Percentiles rank a stretch among this genome's conserved stretches.
phyloP scores from a whole-genome alignment of 2,888 invertebrate genomes.

The Synanthedon formicaeformis region DNA sequence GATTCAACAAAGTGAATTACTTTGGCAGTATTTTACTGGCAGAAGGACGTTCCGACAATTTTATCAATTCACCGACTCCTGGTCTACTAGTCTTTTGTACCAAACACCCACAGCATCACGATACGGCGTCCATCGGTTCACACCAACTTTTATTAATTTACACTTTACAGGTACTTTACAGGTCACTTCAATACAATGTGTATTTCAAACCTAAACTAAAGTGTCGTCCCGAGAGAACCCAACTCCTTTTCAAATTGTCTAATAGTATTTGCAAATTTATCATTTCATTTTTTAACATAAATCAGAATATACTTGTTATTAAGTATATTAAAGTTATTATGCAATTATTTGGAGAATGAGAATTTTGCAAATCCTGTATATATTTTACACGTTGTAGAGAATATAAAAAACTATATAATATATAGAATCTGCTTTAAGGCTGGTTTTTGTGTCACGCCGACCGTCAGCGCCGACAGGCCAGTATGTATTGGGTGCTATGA shows the following conservation, averaged over 20 bases:
- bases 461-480: no score
- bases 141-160: constrained; percentile 60
- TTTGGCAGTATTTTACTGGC: constrained; percentile 67
- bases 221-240: constrained; percentile 58
- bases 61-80: constrained; percentile 53
- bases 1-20: constrained; percentile 62
- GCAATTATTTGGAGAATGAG: no score
- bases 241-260: constrained; percentile 26
- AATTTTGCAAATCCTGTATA: neutral
- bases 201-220: constrained; percentile 58
- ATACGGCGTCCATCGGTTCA: constrained; percentile 60
- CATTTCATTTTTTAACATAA: no score
- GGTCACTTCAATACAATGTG: constrained; percentile 60
- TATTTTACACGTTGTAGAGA: constrained; percentile 3
- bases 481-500: no score
- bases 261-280: neutral
- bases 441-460: no score
- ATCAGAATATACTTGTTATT: no score
- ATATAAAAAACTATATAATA: constrained; percentile 31
- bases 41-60: constrained; percentile 37
- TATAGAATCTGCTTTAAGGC: constrained; percentile 23
- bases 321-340: no score
- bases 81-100: constrained; percentile 38
- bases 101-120: constrained; percentile 54
- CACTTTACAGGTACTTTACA: constrained; percentile 69